Conservation (phyloP, 1,140 invertebrate species). For the Notospermus geniculatus region DNA sequence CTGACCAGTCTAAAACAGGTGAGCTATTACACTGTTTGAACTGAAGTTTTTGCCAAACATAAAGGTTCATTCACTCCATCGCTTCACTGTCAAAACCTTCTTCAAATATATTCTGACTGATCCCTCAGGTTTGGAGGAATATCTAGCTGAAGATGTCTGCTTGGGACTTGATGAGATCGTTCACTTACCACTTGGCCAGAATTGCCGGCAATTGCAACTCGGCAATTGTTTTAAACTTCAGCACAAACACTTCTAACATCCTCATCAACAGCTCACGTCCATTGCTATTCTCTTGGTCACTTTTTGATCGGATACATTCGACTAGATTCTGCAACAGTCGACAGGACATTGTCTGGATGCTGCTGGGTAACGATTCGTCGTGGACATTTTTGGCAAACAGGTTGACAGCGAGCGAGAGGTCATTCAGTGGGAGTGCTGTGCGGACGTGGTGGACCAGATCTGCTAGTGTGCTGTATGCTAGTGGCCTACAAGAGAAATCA, state of each 20-base stretch:
- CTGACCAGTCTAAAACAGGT: too few relatives aligned
- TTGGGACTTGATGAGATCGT: too few relatives aligned
- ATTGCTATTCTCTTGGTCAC: conserved; percentile 76
- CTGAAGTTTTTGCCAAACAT: too few relatives aligned
- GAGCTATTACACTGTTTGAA: too few relatives aligned
- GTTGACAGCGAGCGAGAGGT: conserved; percentile 85
- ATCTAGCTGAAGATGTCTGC: too few relatives aligned
- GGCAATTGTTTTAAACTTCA: conserved; percentile 94
- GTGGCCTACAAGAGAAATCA: conserved; percentile 62
- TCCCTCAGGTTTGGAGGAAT: too few relatives aligned
- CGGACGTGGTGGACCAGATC: conserved; percentile 97
- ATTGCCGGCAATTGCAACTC: conserved; percentile 88
- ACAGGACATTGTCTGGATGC: conserved; percentile 94
- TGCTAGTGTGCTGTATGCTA: conserved; percentile 92
- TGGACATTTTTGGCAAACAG: conserved; percentile 95
- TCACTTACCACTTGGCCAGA: conserved; percentile 72
- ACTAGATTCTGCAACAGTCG: conserved; percentile 91
- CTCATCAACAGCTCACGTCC: conserved; percentile 83
- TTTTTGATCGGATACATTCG: conserved; percentile 83
- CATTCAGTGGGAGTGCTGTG: conserved; percentile 76
- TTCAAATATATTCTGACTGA: too few relatives aligned
- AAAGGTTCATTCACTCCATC: too few relatives aligned
- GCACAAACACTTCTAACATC: conserved; percentile 90
- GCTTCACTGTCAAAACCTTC: too few relatives aligned
- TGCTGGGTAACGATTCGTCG: conserved; percentile 88